Evolutionary conservation across 2,113 vertebrate genomes (phyloP).

Genomic region (Triplophysa tibetana): DNA sequence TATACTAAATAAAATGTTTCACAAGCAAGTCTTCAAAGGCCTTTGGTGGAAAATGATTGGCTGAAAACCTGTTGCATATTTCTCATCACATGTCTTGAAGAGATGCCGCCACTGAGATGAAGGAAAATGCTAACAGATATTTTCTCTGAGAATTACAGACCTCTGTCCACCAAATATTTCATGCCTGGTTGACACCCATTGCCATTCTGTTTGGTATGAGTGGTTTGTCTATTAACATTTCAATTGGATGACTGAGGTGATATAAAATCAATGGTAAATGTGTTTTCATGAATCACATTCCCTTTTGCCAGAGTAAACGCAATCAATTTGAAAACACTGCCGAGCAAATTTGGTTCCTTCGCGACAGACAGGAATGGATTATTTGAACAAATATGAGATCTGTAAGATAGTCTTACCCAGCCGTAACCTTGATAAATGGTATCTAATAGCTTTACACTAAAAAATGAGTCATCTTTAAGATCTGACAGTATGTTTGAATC

Average conservation of each 20-base stretch:
- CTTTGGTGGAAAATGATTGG: too few species aligned
- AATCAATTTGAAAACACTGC: constrained; percentile 24
- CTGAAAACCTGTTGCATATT: too few species aligned
- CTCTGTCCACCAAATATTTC: constrained; percentile 12
- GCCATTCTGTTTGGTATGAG: constrained; percentile 1
- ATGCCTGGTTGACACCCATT: not conserved
- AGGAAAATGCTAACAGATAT: too few species aligned
- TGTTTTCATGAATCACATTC: constrained; percentile 19
- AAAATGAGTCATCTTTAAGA: not conserved
- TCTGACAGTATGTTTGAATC: not conserved
- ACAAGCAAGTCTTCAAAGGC: too few species aligned
- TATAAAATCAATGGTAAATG: constrained; percentile 33
- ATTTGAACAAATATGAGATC: constrained; percentile 26
- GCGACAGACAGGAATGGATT: constrained; percentile 1
- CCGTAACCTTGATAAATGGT: constrained; percentile 14
- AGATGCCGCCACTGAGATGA: too few species aligned
- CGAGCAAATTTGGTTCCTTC: constrained; percentile 11
- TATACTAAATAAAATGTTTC: too few species aligned
- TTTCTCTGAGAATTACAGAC: too few species aligned
- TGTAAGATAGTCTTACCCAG: constrained; percentile 4
- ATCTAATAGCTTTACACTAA: not conserved
- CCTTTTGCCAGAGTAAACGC: not conserved
- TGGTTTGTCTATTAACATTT: constrained; percentile 29
- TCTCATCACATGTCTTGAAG: too few species aligned
- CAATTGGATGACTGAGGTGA: constrained; percentile 23